Conservation (phyloP, 2,113 vertebrate genomes). For the Tursiops truncatus region DNA sequence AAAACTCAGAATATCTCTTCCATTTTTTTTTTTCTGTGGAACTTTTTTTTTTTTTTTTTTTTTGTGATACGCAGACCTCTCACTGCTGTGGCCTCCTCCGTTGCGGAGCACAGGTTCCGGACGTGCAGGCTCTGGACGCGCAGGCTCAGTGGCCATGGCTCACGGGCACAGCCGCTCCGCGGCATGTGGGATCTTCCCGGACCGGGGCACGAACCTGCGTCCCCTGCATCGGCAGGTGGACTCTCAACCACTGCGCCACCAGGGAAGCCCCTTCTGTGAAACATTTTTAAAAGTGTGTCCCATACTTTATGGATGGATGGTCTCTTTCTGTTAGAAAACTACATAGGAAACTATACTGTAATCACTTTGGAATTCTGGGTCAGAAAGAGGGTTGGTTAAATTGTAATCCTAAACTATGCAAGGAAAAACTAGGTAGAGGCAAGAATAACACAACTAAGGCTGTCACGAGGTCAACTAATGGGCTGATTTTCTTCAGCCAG, state of each 20-base stretch:
- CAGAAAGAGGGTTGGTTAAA: slow-evolving; percentile 16
- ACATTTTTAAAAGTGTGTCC: neutral
- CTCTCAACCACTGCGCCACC: no score
- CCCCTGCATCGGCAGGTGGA: no score
- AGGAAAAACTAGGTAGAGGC: neutral
- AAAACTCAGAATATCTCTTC: neutral
- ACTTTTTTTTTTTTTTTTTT: neutral
- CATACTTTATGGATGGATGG: neutral
- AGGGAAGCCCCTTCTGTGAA: neutral
- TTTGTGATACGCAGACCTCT: no score
- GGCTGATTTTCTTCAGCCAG: neutral
- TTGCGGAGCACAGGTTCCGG: no score
- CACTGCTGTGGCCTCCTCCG: no score
- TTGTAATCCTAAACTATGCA: neutral
- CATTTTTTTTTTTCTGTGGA: neutral
- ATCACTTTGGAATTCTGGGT: neutral
- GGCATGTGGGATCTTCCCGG: no score
- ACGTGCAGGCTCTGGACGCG: no score
- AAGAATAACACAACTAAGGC: slow-evolving; percentile 4
- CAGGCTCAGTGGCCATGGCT: no score
- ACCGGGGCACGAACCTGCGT: no score
- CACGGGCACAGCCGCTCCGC: no score
- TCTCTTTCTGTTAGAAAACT: slow-evolving; percentile 45
- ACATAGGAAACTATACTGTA: neutral
- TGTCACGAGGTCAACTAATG: neutral